Evolutionary conservation across 2,113 vertebrate genomes (phyloP).

Genomic region (Platichthys flesus): DNA sequence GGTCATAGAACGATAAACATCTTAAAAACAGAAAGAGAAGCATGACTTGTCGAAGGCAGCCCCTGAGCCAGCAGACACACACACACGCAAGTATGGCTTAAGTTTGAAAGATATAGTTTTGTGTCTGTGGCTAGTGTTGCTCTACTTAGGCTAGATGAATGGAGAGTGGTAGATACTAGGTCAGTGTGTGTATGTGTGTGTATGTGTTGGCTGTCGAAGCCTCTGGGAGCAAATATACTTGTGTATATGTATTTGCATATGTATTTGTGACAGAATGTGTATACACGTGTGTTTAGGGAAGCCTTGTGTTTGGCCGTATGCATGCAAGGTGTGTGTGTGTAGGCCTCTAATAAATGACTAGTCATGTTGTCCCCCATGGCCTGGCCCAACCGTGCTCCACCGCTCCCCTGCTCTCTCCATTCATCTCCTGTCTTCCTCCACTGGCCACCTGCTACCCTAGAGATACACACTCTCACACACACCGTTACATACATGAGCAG

Average conservation of each 20-base stretch:
- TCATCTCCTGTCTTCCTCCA: constrained; percentile 72
- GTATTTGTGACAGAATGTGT: constrained; percentile 37
- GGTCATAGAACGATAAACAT: constrained; percentile 80
- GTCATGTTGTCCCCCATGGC: constrained; percentile 72
- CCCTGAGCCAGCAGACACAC: constrained; percentile 48
- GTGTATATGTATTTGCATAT: constrained; percentile 62
- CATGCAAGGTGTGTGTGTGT: constrained; percentile 38
- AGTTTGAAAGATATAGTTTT: constrained; percentile 72
- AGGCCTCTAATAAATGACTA: constrained; percentile 78
- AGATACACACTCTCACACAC: constrained; percentile 50
- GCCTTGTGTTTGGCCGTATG: constrained; percentile 30
- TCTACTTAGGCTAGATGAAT: constrained; percentile 81
- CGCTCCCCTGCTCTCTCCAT: constrained; percentile 72
- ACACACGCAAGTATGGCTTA: constrained; percentile 21
- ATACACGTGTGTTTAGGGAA: constrained; percentile 13
- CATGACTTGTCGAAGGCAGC: constrained; percentile 51
- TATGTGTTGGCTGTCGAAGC: constrained; percentile 50
- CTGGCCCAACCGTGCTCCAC: constrained; percentile 72
- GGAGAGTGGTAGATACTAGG: constrained; percentile 66
- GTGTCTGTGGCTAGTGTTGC: constrained; percentile 70
- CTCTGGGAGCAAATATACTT: constrained; percentile 48
- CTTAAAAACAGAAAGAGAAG: constrained; percentile 56
- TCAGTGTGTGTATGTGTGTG: constrained; percentile 56
- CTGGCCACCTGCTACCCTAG: constrained; percentile 78
- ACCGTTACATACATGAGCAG: background rate